Base-by-base conservation (phyloP, 2,888 invertebrate genomes). In the Sphaerolaimus hirsutus region DNA sequence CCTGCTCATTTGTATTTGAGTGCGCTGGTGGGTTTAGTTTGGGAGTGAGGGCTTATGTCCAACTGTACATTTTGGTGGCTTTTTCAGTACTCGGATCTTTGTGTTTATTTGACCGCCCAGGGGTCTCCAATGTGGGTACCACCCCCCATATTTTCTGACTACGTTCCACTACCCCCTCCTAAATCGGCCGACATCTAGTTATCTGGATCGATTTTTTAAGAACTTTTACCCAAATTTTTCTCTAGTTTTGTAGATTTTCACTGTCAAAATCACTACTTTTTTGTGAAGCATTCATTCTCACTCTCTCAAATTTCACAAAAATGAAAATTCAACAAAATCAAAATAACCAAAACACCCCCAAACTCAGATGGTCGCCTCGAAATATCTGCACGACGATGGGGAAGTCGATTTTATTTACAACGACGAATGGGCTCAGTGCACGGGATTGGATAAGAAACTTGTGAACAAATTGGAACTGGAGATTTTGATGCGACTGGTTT, bases 1-100 rank as follows among this genome's bases (percentile, higher is more conserved):
- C 86, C 91, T 26, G 79, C 82, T 27, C 86, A 91, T 64, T 74
- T 93, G 49, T 91, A 91, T 67, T 74, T 93, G 48, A 80, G 91
- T 51, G 84, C 91, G 48, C 71, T 91, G 75, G 89, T 86, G 67
- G 68, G 70, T 63, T 27, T 45, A 29, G 5, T 45, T 17, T 49
- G 17, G n/a, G 7, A 25, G 49, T 19, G 5, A 22, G 49, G 14
- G n/a, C 14, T 38, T 7, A 41, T 48, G 17, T 10, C 21, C 5
- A 10, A 17, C n/a, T n/a, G n/a, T n/a, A n/a, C n/a, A n/a, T n/a
- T n/a, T n/a, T n/a, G n/a, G n/a, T n/a, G n/a, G n/a, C n/a, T n/a
- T n/a, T n/a, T n/a, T n/a, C n/a, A n/a, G n/a, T n/a, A n/a, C n/a
- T n/a, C n/a, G n/a, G n/a, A n/a, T n/a, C n/a, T n/a, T n/a, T n/a